A percentile compares a stretch with the other conserved stretches of the same genome.
phyloP scores from a whole-genome alignment of 2,113 vertebrate species.

The Marmota monax region DNA sequence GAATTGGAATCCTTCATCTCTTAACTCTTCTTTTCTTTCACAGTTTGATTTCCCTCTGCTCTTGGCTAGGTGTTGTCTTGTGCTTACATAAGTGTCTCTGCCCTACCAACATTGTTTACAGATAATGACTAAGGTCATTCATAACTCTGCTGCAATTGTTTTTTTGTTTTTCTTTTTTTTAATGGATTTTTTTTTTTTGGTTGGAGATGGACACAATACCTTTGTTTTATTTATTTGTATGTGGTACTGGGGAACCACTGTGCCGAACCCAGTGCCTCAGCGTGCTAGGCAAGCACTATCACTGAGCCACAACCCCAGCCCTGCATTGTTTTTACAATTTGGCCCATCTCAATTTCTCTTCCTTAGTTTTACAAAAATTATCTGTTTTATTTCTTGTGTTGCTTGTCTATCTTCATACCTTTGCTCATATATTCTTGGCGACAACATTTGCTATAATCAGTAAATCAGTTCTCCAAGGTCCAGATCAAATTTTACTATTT shows the following conservation, averaged over 20 bases:
- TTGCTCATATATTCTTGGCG: neutral
- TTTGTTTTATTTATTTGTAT: no score
- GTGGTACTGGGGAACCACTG: no score
- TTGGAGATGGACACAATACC: no score
- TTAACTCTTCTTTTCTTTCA: neutral
- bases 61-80: constrained; percentile 1
- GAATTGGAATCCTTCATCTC: neutral
- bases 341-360: neutral
- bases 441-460: neutral
- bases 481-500: constrained; percentile 22
- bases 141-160: constrained; percentile 14
- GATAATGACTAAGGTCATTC: neutral
- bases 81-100: neutral
- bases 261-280: no score
- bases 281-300: no score
- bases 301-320: no score
- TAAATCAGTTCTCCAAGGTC: constrained; percentile 42
- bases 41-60: constrained; percentile 31
- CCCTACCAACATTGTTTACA: neutral
- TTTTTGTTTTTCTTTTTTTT: neutral
- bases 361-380: constrained; percentile 28
- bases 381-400: constrained; percentile 25
- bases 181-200: no score
- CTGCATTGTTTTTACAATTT: constrained; percentile 30
- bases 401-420: neutral